These are phyloP conservation scores for Bradysia coprophila DNA, from an alignment of 1,140 invertebrate species.

Conservation along the genomic window DNA sequence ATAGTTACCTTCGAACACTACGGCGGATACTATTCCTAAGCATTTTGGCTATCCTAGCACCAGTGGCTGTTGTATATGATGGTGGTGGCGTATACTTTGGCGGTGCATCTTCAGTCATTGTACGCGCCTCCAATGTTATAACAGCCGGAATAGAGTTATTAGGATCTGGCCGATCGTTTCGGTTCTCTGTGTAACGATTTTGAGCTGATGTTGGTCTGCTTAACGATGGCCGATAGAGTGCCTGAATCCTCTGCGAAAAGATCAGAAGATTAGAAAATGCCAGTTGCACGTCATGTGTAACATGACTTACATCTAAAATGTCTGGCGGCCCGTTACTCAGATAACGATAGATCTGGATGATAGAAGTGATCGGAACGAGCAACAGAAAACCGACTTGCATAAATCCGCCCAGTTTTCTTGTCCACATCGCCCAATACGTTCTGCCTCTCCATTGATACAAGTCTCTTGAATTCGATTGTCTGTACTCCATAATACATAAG, in stretches of 20 bases:
- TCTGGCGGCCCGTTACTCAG: constrained; percentile 63
- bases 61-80: constrained; percentile 79
- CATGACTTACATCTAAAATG: constrained; percentile 63
- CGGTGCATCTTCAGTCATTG: constrained; percentile 52
- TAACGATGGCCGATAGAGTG: constrained; percentile 13
- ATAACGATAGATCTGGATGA: constrained; percentile 69
- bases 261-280: background rate
- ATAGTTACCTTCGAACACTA: constrained; percentile 42
- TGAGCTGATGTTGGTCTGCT: constrained; percentile 6
- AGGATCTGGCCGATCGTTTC: constrained; percentile 1
- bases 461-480: constrained; percentile 18
- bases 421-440: constrained; percentile 56
- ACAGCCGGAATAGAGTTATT: constrained; percentile 1
- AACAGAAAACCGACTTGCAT: constrained; percentile 61
- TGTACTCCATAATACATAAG: constrained; percentile 19
- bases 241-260: constrained; percentile 39
- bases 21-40: constrained; percentile 59
- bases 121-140: constrained; percentile 5
- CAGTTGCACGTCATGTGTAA: too few species aligned
- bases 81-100: constrained; percentile 87
- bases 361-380: constrained; percentile 51
- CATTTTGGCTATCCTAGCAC: constrained; percentile 58
- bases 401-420: constrained; percentile 52
- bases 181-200: background rate
- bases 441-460: constrained; percentile 21